phyloP scores from a whole-genome alignment of 2,797 vertebrate genomes.

The Tapera naevia region DNA sequence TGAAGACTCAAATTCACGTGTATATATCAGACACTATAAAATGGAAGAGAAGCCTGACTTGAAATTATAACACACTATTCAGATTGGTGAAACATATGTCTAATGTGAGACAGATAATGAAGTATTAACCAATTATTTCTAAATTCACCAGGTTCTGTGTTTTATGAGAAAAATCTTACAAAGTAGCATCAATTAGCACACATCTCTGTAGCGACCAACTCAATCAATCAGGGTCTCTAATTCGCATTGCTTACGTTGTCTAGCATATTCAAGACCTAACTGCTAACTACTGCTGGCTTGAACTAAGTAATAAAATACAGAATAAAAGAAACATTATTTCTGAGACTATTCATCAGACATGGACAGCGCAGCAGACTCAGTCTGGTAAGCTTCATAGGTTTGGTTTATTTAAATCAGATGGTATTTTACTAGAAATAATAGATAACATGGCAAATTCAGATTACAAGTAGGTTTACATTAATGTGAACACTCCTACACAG shows the following conservation, averaged over 20 bases:
- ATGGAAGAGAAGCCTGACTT: conserved; percentile 27
- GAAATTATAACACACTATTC: conserved; percentile 59
- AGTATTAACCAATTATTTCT: conserved; percentile 55
- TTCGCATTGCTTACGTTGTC: conserved; percentile 36
- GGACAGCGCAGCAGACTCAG: conserved; percentile 56
- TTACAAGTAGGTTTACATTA: conserved; percentile 58
- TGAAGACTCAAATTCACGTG: background rate
- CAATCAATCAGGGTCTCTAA: conserved; percentile 40
- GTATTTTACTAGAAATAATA: conserved; percentile 67
- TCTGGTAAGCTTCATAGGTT: conserved; percentile 29
- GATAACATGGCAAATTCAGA: conserved; percentile 36
- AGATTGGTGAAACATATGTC: conserved; percentile 44
- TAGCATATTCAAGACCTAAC: conserved; percentile 48
- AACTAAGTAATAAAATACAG: conserved; percentile 37
- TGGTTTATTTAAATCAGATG: conserved; percentile 70
- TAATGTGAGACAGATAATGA: conserved; percentile 34
- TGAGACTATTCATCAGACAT: background rate
- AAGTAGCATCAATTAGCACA: conserved; percentile 4
- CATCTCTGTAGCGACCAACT: background rate
- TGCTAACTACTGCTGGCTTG: conserved; percentile 52
- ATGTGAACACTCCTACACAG: conserved; percentile 18
- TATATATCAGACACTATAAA: conserved; percentile 36
- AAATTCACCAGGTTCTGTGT: conserved; percentile 37
- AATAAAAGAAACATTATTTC: conserved; percentile 67
- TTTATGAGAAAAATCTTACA: conserved; percentile 52